Conservation (phyloP, 2,797 vertebrate genomes). For the Pagetopsis macropterus region DNA sequence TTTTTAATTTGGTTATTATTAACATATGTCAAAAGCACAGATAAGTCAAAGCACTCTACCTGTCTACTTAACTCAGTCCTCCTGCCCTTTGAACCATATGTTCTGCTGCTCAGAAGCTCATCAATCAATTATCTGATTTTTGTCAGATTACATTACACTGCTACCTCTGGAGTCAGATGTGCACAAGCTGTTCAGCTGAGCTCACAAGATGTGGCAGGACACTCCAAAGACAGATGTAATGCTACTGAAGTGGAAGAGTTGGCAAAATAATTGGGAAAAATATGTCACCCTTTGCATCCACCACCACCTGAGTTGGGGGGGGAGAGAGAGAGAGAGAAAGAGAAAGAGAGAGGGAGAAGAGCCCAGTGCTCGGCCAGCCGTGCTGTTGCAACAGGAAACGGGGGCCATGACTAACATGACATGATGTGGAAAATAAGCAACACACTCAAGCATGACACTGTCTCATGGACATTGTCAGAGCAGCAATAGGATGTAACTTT, state of each 20-base stretch:
- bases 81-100: conserved; percentile 39
- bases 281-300: conserved; percentile 53
- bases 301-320: conserved; percentile 32
- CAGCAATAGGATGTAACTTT: conserved; percentile 7
- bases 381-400: conserved; percentile 67
- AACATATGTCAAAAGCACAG: conserved; percentile 25
- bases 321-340: not conserved
- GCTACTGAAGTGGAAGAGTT: conserved; percentile 45
- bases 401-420: conserved; percentile 58
- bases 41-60: not conserved
- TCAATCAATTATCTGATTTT: conserved; percentile 32
- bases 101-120: conserved; percentile 21
- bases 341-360: conserved; percentile 10
- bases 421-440: conserved; percentile 66
- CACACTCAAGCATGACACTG: conserved; percentile 32
- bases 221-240: conserved; percentile 12
- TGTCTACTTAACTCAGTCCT: not conserved
- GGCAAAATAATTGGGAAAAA: conserved; percentile 48
- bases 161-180: conserved; percentile 5
- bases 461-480: conserved; percentile 18
- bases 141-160: conserved; percentile 33
- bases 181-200: conserved; percentile 19
- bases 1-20: conserved; percentile 15
- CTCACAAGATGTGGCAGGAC: conserved; percentile 13
- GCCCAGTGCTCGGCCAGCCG: conserved; percentile 1